phyloP scores from a whole-genome alignment of 2,113 vertebrate species.

The Pseudonaja textilis region DNA sequence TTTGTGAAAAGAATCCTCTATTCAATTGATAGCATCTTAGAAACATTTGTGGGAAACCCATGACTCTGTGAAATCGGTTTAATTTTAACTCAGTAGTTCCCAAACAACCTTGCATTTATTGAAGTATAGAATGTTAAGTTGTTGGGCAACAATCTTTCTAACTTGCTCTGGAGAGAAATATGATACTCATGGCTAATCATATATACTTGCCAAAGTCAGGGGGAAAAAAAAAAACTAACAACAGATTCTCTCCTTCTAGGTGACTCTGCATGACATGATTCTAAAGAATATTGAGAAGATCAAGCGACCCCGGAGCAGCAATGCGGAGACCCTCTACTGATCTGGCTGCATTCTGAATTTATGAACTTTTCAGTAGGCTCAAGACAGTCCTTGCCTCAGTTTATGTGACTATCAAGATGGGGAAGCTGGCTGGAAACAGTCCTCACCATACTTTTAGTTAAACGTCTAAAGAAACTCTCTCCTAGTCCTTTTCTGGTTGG shows the following conservation, averaged over 20 bases:
- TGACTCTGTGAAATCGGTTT: background rate
- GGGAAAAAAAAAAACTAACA: background rate
- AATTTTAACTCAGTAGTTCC: background rate
- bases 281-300: conserved; percentile 99
- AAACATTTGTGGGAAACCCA: background rate
- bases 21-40: background rate
- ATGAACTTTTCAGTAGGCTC: conserved; percentile 78
- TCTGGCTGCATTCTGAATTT: conserved; percentile 70
- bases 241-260: conserved; percentile 66
- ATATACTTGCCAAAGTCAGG: background rate
- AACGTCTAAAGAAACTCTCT: conserved; percentile 75
- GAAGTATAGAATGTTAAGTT: background rate
- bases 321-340: conserved; percentile 96
- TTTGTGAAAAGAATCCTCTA: background rate
- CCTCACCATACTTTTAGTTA: conserved; percentile 72
- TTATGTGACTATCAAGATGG: conserved; percentile 81
- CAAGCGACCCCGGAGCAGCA: conserved; percentile 98
- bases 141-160: background rate
- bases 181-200: background rate
- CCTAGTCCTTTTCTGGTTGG: conserved; percentile 77
- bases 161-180: background rate
- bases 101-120: background rate
- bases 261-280: conserved; percentile 99
- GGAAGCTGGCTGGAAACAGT: conserved; percentile 77
- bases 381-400: conserved; percentile 80